phyloP scores from a whole-genome alignment of 2,113 vertebrate genomes.

The Meriones unguiculatus region DNA sequence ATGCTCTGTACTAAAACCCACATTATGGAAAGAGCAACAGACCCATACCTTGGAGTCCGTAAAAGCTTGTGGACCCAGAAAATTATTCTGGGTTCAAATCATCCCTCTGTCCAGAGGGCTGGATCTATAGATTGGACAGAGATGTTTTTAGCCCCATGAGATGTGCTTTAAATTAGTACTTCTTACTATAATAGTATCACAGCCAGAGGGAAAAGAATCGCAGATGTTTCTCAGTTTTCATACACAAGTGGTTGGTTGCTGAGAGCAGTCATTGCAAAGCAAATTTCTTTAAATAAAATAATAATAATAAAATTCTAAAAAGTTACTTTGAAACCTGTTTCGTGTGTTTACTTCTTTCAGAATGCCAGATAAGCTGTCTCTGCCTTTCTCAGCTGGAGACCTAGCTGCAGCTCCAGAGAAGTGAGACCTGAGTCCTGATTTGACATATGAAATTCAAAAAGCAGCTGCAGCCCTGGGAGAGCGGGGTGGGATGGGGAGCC shows the following conservation, averaged over 20 bases:
- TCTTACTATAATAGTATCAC: background rate
- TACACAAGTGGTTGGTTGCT: background rate
- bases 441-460: background rate
- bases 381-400: background rate
- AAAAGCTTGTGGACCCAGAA: background rate
- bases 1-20: background rate
- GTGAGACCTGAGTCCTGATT: background rate
- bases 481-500: background rate
- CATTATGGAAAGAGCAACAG: background rate
- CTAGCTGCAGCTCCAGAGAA: background rate
- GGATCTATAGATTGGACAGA: background rate
- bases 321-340: background rate
- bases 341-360: background rate
- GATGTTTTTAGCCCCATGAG: background rate
- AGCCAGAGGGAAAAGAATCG: background rate
- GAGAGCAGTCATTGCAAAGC: background rate
- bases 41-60: background rate
- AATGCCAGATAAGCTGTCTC: background rate
- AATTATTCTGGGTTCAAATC: background rate
- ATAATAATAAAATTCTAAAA: background rate
- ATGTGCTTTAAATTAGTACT: background rate
- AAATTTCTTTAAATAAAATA: background rate
- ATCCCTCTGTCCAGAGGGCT: background rate
- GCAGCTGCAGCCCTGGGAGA: background rate
- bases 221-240: background rate